Base-by-base conservation (phyloP, 2,888 invertebrate genomes). In the Drosophila imparisetae region DNA sequence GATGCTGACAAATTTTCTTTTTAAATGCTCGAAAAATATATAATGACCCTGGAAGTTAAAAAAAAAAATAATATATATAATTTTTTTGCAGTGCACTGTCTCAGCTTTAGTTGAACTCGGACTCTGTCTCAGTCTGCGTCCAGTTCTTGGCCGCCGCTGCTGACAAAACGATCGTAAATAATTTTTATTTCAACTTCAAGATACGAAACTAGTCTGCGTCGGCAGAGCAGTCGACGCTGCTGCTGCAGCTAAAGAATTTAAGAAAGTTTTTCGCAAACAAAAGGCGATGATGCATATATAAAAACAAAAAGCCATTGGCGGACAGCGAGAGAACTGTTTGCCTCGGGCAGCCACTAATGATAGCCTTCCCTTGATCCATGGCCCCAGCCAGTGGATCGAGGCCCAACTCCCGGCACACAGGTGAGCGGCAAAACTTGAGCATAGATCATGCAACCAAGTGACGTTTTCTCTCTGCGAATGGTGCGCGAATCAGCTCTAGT, bases 111-210 rank as follows among this genome's bases (percentile, higher is more conserved):
- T 63, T 27, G 15, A 38, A 55, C 29, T 40, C 57, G 40, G 57
- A 30, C 21, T 32, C 59, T 54, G 53, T 60, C 67, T 48, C 64
- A 52, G 72, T 59, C 72, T 57, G 62, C 52, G 75, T 79, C 83
- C 87, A 83, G 89, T 88, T 86, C 84, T 80, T 80, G 69, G 72
- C 67, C 48, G 61, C 27, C 49, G 68, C 72, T 54, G 80, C 90
- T 91, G 91, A 92, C 91, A 91, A 91, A 91, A 90, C 83, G 92
- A 91, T 91, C 91, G 92, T 92, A 91, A 91, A 91, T 92, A 92
- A 92, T 91, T 92, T 91, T 90, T 90, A 90, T 90, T 88, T 89
- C 89, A 89, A 90, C 86, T 85, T 87, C 49, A 81, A 90, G 90
- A 86, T 86, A 86, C 86, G 72, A 90, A 86, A 86, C 86, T 83